Evolutionary conservation across 2,797 vertebrate genomes (phyloP).

Genomic region (Coranthus polyacanthus): DNA sequence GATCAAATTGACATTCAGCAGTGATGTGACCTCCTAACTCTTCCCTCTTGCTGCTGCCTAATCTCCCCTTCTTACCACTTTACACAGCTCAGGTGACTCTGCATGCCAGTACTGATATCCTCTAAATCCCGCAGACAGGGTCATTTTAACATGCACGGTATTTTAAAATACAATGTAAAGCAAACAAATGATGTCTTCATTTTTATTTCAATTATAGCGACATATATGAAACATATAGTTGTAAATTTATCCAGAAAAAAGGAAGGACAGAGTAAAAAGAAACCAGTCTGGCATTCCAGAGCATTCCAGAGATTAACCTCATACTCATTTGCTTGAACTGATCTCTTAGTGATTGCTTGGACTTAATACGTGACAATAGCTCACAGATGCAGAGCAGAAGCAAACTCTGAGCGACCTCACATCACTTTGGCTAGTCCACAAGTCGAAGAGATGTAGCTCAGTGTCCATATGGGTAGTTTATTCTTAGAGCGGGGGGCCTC

Average conservation of each 20-base stretch:
- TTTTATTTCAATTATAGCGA: conserved; percentile 13
- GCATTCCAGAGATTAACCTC: conserved; percentile 56
- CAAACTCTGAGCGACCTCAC: conserved; percentile 58
- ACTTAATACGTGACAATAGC: conserved; percentile 37
- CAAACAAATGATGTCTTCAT: neutral
- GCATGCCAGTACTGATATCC: conserved; percentile 7
- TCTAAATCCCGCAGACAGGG: conserved; percentile 12
- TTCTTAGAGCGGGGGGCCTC: conserved; percentile 40
- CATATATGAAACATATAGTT: conserved; percentile 24
- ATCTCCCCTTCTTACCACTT: conserved; percentile 38
- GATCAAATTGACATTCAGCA: conserved; percentile 62
- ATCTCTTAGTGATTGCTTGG: conserved; percentile 41
- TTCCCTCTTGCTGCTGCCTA: conserved; percentile 37
- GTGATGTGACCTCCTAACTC: conserved; percentile 51
- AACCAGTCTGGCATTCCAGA: conserved; percentile 1
- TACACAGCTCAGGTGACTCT: conserved; percentile 42
- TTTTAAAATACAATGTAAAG: neutral
- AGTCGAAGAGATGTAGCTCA: too few species aligned
- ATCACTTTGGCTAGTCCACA: conserved; percentile 34
- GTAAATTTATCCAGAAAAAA: conserved; percentile 4
- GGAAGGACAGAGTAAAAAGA: conserved; percentile 27
- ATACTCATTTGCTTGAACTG: conserved; percentile 8
- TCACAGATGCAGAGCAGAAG: conserved; percentile 39
- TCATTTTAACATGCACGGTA: neutral
- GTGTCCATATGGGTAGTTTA: conserved; percentile 18